A percentile compares a stretch with the other conserved stretches of the same genome.
Conservation (phyloP, 2,113 vertebrate genomes). For the Rynchops niger region DNA sequence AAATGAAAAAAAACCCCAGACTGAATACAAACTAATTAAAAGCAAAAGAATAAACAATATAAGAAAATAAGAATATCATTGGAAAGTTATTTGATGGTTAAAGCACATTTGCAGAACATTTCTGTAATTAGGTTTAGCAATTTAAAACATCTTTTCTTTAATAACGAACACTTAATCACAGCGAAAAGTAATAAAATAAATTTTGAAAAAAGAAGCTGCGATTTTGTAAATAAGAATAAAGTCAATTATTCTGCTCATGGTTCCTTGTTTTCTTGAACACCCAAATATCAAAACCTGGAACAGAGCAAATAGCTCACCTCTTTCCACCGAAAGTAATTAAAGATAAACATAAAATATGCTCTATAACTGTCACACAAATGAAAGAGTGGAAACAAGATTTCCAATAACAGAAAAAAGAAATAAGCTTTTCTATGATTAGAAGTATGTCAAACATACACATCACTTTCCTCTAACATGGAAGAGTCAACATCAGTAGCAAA, state of each 20-base stretch:
- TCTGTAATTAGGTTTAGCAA: background rate
- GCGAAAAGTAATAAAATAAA: background rate
- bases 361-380: background rate
- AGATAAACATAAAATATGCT: background rate
- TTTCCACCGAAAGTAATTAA: slow-evolving; percentile 4
- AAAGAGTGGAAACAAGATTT: background rate
- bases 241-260: background rate
- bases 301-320: background rate
- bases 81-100: background rate
- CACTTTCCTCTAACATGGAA: background rate
- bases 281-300: background rate
- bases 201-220: background rate
- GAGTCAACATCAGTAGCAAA: background rate
- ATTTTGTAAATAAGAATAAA: background rate
- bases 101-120: background rate
- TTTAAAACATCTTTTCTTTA: background rate
- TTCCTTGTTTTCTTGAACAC: background rate
- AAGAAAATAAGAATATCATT: background rate
- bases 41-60: background rate
- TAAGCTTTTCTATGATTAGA: background rate
- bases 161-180: background rate
- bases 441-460: background rate
- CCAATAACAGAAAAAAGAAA: background rate
- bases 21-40: background rate
- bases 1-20: background rate